Base-by-base conservation (phyloP, 2,888 invertebrate species). In the Eupsilia transversa region DNA sequence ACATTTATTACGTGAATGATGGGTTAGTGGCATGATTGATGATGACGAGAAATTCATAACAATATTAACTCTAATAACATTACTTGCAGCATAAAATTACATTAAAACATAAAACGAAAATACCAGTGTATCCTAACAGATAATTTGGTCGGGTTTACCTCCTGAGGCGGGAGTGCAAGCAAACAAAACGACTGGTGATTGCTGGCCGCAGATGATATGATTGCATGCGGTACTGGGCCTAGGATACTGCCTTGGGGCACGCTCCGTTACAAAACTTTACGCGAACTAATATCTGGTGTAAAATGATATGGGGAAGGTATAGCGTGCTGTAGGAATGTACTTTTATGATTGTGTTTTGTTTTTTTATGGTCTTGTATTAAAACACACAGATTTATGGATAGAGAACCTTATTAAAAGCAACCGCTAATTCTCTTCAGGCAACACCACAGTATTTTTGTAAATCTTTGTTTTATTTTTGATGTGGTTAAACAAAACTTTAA, bases 181-280 rank as follows among this genome's bases (percentile, higher is more conserved):
- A 94, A 94, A 95, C 94, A 94, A 92, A 93, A 93, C 93, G 90
- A 92, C 91, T 87, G 87, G 91, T 94, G 94, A 95, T 95, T 94
- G 92, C 92, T 83, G 86, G 88, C 88, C 76, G 79, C 74, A 89
- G 91, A 92, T 90, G 92, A 91, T 92, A 92, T 91, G 92, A 91
- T 91, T 91, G 90, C 88, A 86, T 79, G 86, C 87, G 82, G 86
- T 82, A 82, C 87, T 87, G 93, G 93, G 82, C 91, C 92, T 88
- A 92, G 90, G 85, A 89, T 79, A 75, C 80, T 64, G 91, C 94
- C 94, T 84, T 92, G 92, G 57, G 94, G 93, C 91, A 93, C 87
- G 73, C 87, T 80, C 76, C 76, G 84, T 86, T 88, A 86, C 84
- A 83, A 88, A 89, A 87, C 84, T 88, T 87, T 83, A 88, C 87